Evolutionary conservation across 2,113 vertebrate species (phyloP).

Genomic region (Cettia cetti): DNA sequence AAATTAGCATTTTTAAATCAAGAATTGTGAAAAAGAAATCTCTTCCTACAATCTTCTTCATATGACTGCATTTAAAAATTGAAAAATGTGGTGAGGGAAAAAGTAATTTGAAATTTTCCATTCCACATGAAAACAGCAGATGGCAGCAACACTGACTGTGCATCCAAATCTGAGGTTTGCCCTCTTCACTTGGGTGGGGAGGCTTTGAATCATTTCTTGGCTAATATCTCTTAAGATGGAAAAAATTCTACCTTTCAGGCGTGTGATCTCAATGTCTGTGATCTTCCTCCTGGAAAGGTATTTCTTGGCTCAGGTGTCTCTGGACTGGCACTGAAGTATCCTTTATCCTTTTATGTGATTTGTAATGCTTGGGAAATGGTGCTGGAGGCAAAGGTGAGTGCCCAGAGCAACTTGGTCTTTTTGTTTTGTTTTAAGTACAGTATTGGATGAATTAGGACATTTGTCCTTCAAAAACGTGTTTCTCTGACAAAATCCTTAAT

Average conservation of each 20-base stretch:
- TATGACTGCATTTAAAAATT: not conserved
- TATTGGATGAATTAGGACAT: not conserved
- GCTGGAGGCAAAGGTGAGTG: not conserved
- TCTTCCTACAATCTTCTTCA: not conserved
- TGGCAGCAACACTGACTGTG: slow-evolving; percentile 17
- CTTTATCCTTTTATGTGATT: not conserved
- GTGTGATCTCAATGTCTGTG: not conserved
- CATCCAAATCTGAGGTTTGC: not conserved
- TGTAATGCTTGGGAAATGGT: not conserved
- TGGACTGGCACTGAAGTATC: not conserved
- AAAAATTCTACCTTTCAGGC: not conserved
- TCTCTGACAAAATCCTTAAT: not conserved
- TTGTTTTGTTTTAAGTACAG: not conserved
- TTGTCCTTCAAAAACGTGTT: not conserved
- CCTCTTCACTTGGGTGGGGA: not conserved
- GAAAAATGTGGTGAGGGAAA: not conserved
- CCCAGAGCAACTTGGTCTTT: not conserved
- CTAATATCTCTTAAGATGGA: not conserved
- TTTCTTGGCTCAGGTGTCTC: not conserved
- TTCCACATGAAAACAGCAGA: slow-evolving; percentile 11
- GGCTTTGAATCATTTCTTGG: not conserved
- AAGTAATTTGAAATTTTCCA: not conserved
- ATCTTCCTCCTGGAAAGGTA: not conserved
- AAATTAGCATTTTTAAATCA: not conserved
- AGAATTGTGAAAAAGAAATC: not conserved